These are phyloP conservation scores for Sternotherus odoratus DNA, from an alignment of 2,797 vertebrate species.

Conservation along the genomic window DNA sequence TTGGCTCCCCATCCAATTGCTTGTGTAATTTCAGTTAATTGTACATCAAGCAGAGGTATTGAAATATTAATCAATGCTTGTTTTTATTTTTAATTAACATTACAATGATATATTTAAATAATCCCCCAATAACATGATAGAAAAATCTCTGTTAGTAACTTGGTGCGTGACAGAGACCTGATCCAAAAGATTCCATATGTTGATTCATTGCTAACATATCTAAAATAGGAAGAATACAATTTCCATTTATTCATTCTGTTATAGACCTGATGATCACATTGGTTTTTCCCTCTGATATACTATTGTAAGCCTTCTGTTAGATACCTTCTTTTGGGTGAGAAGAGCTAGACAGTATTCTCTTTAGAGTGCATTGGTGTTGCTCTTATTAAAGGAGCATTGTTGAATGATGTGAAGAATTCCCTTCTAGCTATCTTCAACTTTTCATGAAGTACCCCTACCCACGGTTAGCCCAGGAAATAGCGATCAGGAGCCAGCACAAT, in stretches of 20 bases:
- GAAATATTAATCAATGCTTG: constrained; percentile 72
- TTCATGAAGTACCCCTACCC: neutral
- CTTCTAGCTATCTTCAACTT: neutral
- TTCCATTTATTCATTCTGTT: neutral
- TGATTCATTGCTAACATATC: neutral
- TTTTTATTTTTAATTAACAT: constrained; percentile 71
- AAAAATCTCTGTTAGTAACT: neutral
- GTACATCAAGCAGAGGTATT: constrained; percentile 72
- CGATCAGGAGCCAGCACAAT: neutral
- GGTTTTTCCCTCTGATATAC: neutral
- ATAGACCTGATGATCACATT: neutral
- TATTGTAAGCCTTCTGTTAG: neutral
- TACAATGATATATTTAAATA: constrained; percentile 64
- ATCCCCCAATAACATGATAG: neutral
- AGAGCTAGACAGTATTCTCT: neutral
- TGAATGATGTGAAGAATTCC: neutral
- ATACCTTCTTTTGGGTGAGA: neutral
- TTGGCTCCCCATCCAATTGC: constrained; percentile 76
- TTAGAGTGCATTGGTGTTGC: neutral
- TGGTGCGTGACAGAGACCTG: neutral
- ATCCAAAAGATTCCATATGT: neutral
- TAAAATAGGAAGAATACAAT: neutral
- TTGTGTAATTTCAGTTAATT: constrained; percentile 81
- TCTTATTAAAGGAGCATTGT: neutral
- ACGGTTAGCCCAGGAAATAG: neutral